Conservation (phyloP, 2,113 vertebrate species). For the Ophiodon elongatus region DNA sequence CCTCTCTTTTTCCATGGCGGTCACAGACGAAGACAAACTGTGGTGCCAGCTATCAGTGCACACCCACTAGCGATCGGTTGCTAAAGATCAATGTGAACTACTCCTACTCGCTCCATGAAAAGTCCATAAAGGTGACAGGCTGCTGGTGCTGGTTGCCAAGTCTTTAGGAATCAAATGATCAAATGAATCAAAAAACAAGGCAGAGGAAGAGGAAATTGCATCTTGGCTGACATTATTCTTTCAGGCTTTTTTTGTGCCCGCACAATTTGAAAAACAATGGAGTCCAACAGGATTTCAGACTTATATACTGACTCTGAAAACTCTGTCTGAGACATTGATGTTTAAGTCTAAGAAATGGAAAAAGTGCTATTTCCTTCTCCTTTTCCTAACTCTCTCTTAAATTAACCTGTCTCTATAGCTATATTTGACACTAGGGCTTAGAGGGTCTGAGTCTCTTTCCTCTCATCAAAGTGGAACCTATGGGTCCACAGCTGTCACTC, state of each 20-base stretch:
- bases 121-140: conserved; percentile 77
- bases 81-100: conserved; percentile 75
- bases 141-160: conserved; percentile 51
- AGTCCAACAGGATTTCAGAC: not conserved
- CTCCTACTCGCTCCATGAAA: conserved; percentile 74
- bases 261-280: not conserved
- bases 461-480: conserved; percentile 34
- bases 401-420: conserved; percentile 5
- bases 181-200: conserved; percentile 55
- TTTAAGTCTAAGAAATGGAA: not conserved
- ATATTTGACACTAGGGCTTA: conserved; percentile 7
- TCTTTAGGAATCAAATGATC: conserved; percentile 65
- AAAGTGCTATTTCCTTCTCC: conserved; percentile 16
- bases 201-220: conserved; percentile 10
- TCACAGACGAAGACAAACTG: conserved; percentile 75
- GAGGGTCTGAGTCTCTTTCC: conserved; percentile 15
- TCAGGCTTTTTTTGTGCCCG: not conserved
- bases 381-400: conserved; percentile 25
- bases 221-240: conserved; percentile 30
- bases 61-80: conserved; percentile 71
- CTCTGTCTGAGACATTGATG: conserved; percentile 16
- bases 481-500: conserved; percentile 46
- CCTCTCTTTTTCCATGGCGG: conserved; percentile 64
- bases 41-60: conserved; percentile 73
- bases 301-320: not conserved